Evolutionary conservation across 2,888 invertebrate genomes (phyloP), one percentile per base, ranked within the genome.

Genomic region (Dicranocentrus wangi): DNA sequence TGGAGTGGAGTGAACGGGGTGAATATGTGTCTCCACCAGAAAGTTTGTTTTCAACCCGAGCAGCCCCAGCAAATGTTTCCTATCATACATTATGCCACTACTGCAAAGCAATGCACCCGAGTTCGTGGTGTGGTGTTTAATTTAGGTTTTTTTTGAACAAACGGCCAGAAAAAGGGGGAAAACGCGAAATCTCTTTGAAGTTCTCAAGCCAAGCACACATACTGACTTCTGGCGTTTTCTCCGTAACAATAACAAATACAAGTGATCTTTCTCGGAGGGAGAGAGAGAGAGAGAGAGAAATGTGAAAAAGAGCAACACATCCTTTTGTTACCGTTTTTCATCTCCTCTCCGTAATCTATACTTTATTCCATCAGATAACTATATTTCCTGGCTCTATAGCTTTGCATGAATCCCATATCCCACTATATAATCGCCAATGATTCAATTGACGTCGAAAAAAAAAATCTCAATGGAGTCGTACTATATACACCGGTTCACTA

Each of bases 381-480:
- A 5, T n/a, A n/a, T 47, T 47, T 47, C 15, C 39, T 13, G 39
- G 13, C 39, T 39, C 39, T 13, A 13, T 8, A 5, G 5, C 39
- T n/a, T n/a, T n/a, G n/a, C n/a, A n/a, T 8, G 39, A 13, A 39
- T 8, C 39, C 15, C 47, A 21, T 15, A 23, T 19, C 2, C 42
- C 63, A 39, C 63, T 10, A 8, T 23, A 66, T 66, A 66, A 25
- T 27, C 15, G 19, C 47, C 66, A 47, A 51, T 66, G 66, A 66
- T 66, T 66, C 66, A 66, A 66, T 66, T 63, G 63, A 63, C 28
- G 63, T n/a, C 47, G 43, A 3, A 21, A n/a, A 43, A 43, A 51
- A 47, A 66, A 17, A n/a, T 10, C 39, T 63, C 21, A 7, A 19
- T 63, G 19, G n/a, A 60, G n/a, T 10, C 3, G 32, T n/a, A n/a